These are phyloP conservation scores for Tromatobia lineatoria DNA, from an alignment of 2,888 invertebrate genomes.

Conservation along the genomic window DNA sequence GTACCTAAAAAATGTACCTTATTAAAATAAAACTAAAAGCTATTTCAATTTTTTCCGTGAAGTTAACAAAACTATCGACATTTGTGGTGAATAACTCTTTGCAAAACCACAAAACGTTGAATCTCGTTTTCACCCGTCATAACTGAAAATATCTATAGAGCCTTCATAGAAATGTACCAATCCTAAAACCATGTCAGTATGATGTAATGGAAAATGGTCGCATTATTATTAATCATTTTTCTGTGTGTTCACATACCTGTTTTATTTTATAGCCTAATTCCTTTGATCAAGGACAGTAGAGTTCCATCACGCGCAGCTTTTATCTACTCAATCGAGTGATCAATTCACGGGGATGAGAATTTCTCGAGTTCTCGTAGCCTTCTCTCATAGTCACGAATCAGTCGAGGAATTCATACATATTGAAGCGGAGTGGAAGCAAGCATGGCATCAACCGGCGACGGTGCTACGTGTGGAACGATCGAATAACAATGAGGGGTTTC, in stretches of 20 bases:
- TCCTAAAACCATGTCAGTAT: too few species aligned
- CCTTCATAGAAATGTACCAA: too few species aligned
- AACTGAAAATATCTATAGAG: too few species aligned
- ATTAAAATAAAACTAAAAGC: too few species aligned
- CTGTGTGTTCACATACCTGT: neutral
- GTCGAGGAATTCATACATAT: slow-evolving; percentile 53
- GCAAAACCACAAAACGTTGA: too few species aligned
- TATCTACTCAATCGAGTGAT: neutral
- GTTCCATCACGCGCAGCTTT: neutral
- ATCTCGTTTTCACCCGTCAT: too few species aligned
- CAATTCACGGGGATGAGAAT: slow-evolving; percentile 1
- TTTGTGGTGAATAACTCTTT: too few species aligned
- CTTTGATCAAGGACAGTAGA: neutral
- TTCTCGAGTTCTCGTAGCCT: neutral
- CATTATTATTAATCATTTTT: neutral
- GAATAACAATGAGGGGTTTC: slow-evolving; percentile 65
- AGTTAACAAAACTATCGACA: too few species aligned
- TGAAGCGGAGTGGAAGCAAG: slow-evolving; percentile 20
- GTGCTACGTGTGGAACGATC: slow-evolving; percentile 48
- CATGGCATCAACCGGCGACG: slow-evolving; percentile 23
- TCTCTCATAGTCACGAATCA: slow-evolving; percentile 37
- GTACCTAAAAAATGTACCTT: too few species aligned
- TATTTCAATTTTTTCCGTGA: too few species aligned
- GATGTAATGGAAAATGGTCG: neutral
- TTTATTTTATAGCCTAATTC: too few species aligned